phyloP scores from a whole-genome alignment of 2,888 invertebrate species.

The Hipparchia sbordonii region DNA sequence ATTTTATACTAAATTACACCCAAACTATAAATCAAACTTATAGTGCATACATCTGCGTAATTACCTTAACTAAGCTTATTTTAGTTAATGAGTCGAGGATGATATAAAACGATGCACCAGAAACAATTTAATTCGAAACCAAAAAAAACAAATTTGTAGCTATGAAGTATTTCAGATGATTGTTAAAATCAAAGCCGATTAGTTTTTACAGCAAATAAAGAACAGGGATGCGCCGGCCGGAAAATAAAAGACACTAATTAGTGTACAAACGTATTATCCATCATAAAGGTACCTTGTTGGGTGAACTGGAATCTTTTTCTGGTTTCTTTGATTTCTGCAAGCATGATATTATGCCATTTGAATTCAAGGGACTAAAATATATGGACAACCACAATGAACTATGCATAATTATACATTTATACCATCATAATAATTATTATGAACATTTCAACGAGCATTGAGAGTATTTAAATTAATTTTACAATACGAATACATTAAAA shows the following conservation, averaged over 20 bases:
- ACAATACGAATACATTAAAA: not conserved
- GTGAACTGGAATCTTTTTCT: slow-evolving; percentile 87
- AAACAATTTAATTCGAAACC: slow-evolving; percentile 41
- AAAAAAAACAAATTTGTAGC: slow-evolving; percentile 17
- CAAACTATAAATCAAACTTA: not conserved
- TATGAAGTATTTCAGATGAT: slow-evolving; percentile 15
- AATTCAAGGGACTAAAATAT: not conserved
- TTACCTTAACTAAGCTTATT: not conserved
- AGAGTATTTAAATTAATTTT: not conserved
- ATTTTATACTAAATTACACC: slow-evolving; percentile 4
- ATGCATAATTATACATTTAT: not conserved
- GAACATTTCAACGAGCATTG: not conserved
- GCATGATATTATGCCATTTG: slow-evolving; percentile 36
- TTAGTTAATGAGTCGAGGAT: not conserved
- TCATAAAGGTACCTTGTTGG: slow-evolving; percentile 86
- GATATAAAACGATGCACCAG: slow-evolving; percentile 1
- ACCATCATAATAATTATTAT: not conserved
- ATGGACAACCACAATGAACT: slow-evolving; percentile 4
- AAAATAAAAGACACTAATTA: slow-evolving; percentile 46
- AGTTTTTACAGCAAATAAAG: slow-evolving; percentile 42
- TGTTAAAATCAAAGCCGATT: slow-evolving; percentile 28
- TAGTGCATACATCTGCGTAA: not conserved
- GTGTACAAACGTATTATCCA: slow-evolving; percentile 46
- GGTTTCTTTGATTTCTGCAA: slow-evolving; percentile 92
- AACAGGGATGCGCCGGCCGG: slow-evolving; percentile 29